These are phyloP conservation scores for Burhinus oedicnemus DNA, from an alignment of 2,113 vertebrate genomes.

Conservation along the genomic window DNA sequence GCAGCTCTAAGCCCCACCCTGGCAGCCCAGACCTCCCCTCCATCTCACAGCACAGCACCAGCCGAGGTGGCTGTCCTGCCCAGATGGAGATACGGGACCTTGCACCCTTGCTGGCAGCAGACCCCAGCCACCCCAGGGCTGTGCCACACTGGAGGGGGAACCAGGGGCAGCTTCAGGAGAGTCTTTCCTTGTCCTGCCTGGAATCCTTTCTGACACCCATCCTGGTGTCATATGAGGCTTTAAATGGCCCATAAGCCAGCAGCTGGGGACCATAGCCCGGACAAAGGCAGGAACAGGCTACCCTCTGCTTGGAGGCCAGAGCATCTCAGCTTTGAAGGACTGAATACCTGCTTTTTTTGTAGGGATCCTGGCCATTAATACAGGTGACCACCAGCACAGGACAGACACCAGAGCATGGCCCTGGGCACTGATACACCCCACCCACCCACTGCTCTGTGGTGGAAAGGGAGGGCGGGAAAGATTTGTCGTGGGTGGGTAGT, in stretches of 20 bases:
- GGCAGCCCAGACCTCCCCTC: not conserved
- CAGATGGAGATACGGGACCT: not conserved
- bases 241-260: not conserved
- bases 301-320: not conserved
- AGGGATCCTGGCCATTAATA: too few relatives aligned
- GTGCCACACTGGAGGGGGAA: accelerated
- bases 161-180: not conserved
- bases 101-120: not conserved
- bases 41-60: too few relatives aligned
- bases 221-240: not conserved
- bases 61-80: not conserved
- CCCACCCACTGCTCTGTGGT: too few relatives aligned
- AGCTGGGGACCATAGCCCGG: not conserved
- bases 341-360: not conserved
- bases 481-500: not conserved
- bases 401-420: not conserved
- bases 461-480: not conserved
- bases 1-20: not conserved
- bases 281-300: not conserved
- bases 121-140: not conserved
- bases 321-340: not conserved
- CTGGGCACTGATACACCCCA: not conserved
- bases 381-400: not conserved
- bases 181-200: not conserved
- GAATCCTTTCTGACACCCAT: not conserved